phyloP scores from a whole-genome alignment of 2,797 vertebrate species.

The Phoebastria nigripes region DNA sequence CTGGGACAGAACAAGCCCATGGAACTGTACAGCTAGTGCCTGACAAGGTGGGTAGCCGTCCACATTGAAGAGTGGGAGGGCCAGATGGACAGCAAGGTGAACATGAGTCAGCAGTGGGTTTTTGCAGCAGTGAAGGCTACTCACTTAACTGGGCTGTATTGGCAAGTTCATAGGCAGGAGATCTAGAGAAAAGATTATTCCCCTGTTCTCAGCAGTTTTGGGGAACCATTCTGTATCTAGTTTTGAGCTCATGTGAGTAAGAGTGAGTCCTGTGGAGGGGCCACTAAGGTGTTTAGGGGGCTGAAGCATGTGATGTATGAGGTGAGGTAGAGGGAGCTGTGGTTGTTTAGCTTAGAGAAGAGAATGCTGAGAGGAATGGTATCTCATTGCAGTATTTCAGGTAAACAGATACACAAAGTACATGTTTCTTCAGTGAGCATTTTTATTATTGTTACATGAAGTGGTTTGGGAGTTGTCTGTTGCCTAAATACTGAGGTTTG shows the following conservation, averaged over 20 bases:
- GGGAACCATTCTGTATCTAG: not conserved
- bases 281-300: not conserved
- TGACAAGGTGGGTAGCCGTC: accelerated
- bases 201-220: not conserved
- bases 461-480: not conserved
- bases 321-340: not conserved
- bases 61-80: accelerated
- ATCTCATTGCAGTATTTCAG: not conserved
- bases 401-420: not conserved
- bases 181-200: not conserved
- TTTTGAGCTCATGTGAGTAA: not conserved
- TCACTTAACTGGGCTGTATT: not conserved
- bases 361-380: not conserved
- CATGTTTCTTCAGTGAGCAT: not conserved
- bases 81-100: not conserved
- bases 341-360: not conserved
- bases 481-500: not conserved
- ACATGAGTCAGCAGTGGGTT: not conserved
- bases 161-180: not conserved
- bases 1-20: not conserved
- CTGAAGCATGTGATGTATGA: not conserved
- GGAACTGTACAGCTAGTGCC: not conserved
- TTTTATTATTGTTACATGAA: not conserved
- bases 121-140: not conserved
- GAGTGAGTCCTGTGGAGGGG: not conserved